Base-by-base conservation (phyloP, 2,113 vertebrate genomes). In the Nerophis ophidion region DNA sequence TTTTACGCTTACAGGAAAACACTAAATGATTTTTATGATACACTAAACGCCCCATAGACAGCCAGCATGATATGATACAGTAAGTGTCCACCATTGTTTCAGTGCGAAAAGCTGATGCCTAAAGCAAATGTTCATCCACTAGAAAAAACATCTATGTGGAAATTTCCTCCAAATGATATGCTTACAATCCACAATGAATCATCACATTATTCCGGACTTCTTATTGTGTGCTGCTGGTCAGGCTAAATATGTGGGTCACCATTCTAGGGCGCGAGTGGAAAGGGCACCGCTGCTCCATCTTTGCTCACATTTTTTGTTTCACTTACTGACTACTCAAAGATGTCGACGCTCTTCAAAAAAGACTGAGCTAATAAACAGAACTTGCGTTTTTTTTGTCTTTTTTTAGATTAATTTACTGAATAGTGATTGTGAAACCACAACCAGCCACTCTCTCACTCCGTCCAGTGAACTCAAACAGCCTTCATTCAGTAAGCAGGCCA, bases 191-290 rank as follows among this genome's bases (percentile, higher is more conserved):
- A 40, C 77, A 79, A 82, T 63, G 57, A 74, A 80, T 84, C 74
- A 69, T 70, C 34, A 65, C 77, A 78, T 80, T 56, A 82, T 76
- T 65, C n/a, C 65, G 49, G 62, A 60, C 69, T 77, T 81, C 73
- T 82, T 75, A 75, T 82, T 72, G 67, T 80, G 57, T 71, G 66
- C 66, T 57, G 66, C 71, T 65, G 63, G 66, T 77, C 57, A 57
- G 66, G 19, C 77, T 60, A 78, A 79, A 80, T 77, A 88, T 84
- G 74, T 88, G 80, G 87, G 80, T 84, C 85, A 87, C 65, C 51
- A 73, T 86, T 85, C 79, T 82, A 80, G 83, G 77, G 77, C 83
- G 80, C 35, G 68, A 67, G 82, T 81, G 70, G 77, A 85, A 87
- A 85, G 78, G 81, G 74, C 79, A 79, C 8, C 8, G 47, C 66